Percentiles rank a stretch among this genome's conserved stretches.
Conservation (phyloP, 2,797 vertebrate species). For the Rhinella marina region DNA sequence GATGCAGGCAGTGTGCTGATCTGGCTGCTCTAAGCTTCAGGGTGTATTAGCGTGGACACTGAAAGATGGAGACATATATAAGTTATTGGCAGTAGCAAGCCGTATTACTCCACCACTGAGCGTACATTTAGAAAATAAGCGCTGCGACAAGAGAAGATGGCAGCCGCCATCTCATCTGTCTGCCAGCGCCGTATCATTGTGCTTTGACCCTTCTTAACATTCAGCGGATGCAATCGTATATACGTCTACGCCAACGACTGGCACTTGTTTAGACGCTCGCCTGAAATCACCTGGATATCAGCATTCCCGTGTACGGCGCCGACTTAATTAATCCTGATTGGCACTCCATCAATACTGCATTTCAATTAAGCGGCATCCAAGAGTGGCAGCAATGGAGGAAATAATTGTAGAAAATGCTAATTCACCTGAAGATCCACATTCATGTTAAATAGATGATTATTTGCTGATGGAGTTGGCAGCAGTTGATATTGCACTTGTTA, state of each 20-base stretch:
- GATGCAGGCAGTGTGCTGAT: constrained; percentile 37
- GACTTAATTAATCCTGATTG: constrained; percentile 52
- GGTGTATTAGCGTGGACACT: constrained; percentile 30
- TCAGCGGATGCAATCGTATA: constrained; percentile 53
- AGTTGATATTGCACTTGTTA: background rate
- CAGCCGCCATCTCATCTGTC: background rate
- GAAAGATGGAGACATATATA: constrained; percentile 4
- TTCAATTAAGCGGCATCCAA: constrained; percentile 44
- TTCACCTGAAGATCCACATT: constrained; percentile 19
- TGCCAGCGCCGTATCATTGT: constrained; percentile 9
- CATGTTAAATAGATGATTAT: background rate
- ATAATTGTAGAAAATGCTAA: constrained; percentile 33
- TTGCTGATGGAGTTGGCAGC: background rate
- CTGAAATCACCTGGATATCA: constrained; percentile 48
- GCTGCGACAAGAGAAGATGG: background rate
- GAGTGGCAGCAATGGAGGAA: constrained; percentile 16
- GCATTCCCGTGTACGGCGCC: constrained; percentile 9
- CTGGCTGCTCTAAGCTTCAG: constrained; percentile 20
- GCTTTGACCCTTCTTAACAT: constrained; percentile 42
- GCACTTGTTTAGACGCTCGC: constrained; percentile 29
- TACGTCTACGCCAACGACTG: constrained; percentile 13
- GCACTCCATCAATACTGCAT: constrained; percentile 44
- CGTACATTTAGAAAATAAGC: constrained; percentile 11
- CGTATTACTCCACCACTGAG: constrained; percentile 37
- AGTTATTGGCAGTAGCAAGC: constrained; percentile 51